Conservation (phyloP, 2,797 vertebrate genomes). For the Novumbra hubbsi region DNA sequence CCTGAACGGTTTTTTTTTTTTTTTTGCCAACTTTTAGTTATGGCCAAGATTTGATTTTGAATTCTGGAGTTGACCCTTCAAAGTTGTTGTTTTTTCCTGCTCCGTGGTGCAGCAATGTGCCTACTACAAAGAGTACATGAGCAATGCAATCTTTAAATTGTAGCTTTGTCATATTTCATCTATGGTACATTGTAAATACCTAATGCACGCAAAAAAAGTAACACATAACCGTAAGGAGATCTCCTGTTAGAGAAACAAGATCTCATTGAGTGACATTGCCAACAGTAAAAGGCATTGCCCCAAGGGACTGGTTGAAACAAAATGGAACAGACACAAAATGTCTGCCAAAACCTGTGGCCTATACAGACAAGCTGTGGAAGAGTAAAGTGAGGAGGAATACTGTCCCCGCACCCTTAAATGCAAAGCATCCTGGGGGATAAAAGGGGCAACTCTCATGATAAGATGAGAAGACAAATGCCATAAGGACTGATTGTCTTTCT, state of each 20-base stretch:
- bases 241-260: constrained; percentile 4
- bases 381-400: background rate
- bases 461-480: background rate
- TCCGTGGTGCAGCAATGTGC: constrained; percentile 61
- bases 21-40: constrained; percentile 61
- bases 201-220: constrained; percentile 33
- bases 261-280: constrained; percentile 12
- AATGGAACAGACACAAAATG: constrained; percentile 12
- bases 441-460: background rate
- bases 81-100: constrained; percentile 57
- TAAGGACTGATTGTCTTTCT: constrained; percentile 13
- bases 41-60: constrained; percentile 52
- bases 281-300: constrained; percentile 7
- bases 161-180: constrained; percentile 80
- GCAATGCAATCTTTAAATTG: constrained; percentile 73
- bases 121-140: constrained; percentile 69
- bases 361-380: constrained; percentile 20
- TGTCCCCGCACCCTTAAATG: background rate
- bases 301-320: constrained; percentile 7
- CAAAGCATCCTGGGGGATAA: background rate
- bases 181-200: constrained; percentile 69
- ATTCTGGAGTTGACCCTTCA: constrained; percentile 68
- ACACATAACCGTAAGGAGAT: constrained; percentile 4
- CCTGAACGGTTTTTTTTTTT: constrained; percentile 24
- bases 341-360: constrained; percentile 42